Conservation (phyloP, 2,888 invertebrate genomes). For the Cheilosia variabilis region DNA sequence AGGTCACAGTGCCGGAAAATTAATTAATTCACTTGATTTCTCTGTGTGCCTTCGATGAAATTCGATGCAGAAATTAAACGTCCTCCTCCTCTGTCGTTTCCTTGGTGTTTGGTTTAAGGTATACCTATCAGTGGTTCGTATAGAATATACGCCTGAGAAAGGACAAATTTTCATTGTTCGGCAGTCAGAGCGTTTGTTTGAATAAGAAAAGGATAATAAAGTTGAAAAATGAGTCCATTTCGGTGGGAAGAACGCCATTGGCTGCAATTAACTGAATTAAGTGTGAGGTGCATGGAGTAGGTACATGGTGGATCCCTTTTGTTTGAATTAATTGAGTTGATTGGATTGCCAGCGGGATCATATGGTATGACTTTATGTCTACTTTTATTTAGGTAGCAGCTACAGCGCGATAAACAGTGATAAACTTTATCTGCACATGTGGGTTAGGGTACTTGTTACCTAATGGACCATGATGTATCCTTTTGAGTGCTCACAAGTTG, state of each 20-base stretch:
- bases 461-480: too few relatives aligned
- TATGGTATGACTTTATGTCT: conserved; percentile 9
- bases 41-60: conserved; percentile 53
- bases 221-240: conserved; percentile 63
- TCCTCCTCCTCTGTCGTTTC: conserved; percentile 30
- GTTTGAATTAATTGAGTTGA: conserved; percentile 47
- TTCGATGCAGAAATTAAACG: conserved; percentile 71
- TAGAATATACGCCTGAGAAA: conserved; percentile 20
- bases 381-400: background rate
- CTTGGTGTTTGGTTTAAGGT: background rate
- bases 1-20: conserved; percentile 74
- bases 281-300: conserved; percentile 34
- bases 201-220: conserved; percentile 60
- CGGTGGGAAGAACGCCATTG: conserved; percentile 40
- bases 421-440: conserved; percentile 9
- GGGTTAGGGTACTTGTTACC: too few relatives aligned
- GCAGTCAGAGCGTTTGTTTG: conserved; percentile 54
- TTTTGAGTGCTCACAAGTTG: too few relatives aligned
- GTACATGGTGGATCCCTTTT: conserved; percentile 1
- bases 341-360: conserved; percentile 19
- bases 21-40: conserved; percentile 75
- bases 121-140: background rate
- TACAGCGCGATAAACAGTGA: background rate
- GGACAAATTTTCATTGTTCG: conserved; percentile 63
- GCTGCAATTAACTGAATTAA: conserved; percentile 69